Percentiles rank a stretch among this genome's conserved stretches.
These are phyloP conservation scores for Disparrhopalites patrizii DNA, from an alignment of 2,888 invertebrate species.

Conservation along the genomic window DNA sequence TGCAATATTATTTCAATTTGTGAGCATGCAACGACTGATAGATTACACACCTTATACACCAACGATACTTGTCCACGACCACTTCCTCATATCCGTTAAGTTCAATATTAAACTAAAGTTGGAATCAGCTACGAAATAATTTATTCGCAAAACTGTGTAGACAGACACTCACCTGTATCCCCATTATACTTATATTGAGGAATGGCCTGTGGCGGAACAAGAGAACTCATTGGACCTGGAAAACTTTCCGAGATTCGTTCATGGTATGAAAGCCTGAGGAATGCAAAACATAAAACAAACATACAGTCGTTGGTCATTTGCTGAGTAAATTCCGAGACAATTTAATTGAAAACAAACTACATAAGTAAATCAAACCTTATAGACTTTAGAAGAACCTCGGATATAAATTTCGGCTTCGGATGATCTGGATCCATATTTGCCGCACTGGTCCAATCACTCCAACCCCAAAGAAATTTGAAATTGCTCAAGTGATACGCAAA, in stretches of 20 bases:
- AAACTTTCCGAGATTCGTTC: constrained; percentile 89
- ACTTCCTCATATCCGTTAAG: too few relatives aligned
- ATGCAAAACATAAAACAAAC: neutral
- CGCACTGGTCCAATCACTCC: constrained; percentile 93
- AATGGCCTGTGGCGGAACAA: constrained; percentile 80
- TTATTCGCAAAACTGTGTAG: neutral
- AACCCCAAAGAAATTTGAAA: constrained; percentile 98
- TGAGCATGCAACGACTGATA: too few relatives aligned
- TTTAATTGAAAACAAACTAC: neutral
- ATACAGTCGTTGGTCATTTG: neutral
- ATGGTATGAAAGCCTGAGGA: constrained; percentile 78
- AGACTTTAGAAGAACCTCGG: constrained; percentile 84
- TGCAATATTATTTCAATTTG: too few relatives aligned
- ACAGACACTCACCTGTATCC: constrained; percentile 69
- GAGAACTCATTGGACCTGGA: constrained; percentile 75
- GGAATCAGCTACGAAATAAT: neutral
- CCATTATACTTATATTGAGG: constrained; percentile 85
- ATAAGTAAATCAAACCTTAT: constrained; percentile 64
- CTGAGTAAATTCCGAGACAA: neutral
- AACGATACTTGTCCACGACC: too few relatives aligned
- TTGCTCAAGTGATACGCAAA: constrained; percentile 98
- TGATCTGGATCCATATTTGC: constrained; percentile 78
- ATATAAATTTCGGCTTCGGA: constrained; percentile 90
- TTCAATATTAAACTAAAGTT: too few relatives aligned
- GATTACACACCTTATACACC: too few relatives aligned